These are phyloP conservation scores for Chirona hameri DNA, from an alignment of 2,888 invertebrate species.

Conservation along the genomic window DNA sequence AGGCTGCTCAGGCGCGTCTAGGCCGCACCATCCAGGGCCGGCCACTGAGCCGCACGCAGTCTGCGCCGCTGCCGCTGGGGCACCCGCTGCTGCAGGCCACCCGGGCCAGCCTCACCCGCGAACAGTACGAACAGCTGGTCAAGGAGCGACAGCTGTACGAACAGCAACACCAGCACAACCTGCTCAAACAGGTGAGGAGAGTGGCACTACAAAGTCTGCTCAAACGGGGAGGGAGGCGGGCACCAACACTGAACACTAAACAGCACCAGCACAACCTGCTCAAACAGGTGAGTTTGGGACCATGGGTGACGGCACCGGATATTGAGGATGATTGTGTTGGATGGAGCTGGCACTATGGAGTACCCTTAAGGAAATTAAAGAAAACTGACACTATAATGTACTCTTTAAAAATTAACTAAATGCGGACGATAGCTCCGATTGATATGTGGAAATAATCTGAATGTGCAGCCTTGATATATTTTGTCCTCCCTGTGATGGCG, in stretches of 20 bases:
- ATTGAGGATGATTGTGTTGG: too few species aligned
- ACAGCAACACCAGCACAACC: constrained; percentile 51
- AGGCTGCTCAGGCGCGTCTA: constrained; percentile 62
- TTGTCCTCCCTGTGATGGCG: too few species aligned
- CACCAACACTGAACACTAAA: neutral
- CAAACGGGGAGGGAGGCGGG: neutral
- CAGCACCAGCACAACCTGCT: too few species aligned
- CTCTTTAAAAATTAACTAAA: too few species aligned
- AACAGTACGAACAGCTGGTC: constrained; percentile 46
- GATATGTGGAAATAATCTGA: too few species aligned
- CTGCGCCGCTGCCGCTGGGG: constrained; percentile 83
- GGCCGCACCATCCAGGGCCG: constrained; percentile 65
- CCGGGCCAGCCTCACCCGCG: constrained; percentile 38
- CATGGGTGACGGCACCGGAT: too few species aligned
- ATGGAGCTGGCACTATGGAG: too few species aligned
- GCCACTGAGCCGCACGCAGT: constrained; percentile 88
- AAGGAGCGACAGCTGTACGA: constrained; percentile 35
- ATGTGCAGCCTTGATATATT: too few species aligned
- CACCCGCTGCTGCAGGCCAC: constrained; percentile 77
- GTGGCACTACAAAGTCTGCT: neutral
- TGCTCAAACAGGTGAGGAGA: constrained; percentile 54
- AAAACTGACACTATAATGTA: too few species aligned
- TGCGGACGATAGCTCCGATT: too few species aligned
- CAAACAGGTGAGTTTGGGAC: constrained; percentile 47
- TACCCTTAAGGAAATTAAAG: too few species aligned